Percentiles rank a stretch among this genome's conserved stretches.
Evolutionary conservation across 2,888 invertebrate genomes (phyloP).

Genomic region (Agrypnus murinus): DNA sequence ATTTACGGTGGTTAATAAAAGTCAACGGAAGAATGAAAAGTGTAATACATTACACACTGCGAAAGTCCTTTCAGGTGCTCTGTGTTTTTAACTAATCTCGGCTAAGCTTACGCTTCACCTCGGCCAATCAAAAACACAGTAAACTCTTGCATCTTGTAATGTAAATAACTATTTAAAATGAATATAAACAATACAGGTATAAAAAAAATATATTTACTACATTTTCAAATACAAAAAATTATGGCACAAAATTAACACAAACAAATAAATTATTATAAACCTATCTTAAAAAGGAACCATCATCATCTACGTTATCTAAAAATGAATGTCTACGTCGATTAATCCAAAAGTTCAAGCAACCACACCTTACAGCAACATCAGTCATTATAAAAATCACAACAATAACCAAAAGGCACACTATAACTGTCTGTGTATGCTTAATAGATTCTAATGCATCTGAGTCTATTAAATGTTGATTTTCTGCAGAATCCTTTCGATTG

Average conservation of each 20-base stretch:
- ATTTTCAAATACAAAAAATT: slow-evolving; percentile 12
- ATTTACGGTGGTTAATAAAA: too few species aligned
- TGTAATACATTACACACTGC: too few species aligned
- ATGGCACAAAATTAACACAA: slow-evolving; percentile 10
- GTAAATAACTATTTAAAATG: too few species aligned
- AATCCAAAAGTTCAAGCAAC: background rate
- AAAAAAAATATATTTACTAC: background rate
- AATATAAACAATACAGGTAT: too few species aligned
- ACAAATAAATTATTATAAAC: slow-evolving; percentile 21
- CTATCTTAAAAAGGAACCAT: slow-evolving; percentile 32
- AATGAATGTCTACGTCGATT: background rate
- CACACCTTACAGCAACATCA: slow-evolving; percentile 20
- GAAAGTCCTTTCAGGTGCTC: too few species aligned
- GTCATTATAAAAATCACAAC: slow-evolving; percentile 28
- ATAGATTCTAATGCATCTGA: slow-evolving; percentile 25
- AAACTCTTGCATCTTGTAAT: too few species aligned
- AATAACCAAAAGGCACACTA: slow-evolving; percentile 32
- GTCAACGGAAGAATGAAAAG: too few species aligned
- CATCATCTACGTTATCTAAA: slow-evolving; percentile 30
- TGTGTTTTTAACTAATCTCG: too few species aligned
- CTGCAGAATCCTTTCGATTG: too few species aligned
- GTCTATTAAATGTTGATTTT: too few species aligned
- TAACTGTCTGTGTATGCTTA: slow-evolving; percentile 11
- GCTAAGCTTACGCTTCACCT: too few species aligned
- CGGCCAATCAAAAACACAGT: too few species aligned